Evolutionary conservation across 2,888 invertebrate species (phyloP).

Genomic region (Lobophora halterata): DNA sequence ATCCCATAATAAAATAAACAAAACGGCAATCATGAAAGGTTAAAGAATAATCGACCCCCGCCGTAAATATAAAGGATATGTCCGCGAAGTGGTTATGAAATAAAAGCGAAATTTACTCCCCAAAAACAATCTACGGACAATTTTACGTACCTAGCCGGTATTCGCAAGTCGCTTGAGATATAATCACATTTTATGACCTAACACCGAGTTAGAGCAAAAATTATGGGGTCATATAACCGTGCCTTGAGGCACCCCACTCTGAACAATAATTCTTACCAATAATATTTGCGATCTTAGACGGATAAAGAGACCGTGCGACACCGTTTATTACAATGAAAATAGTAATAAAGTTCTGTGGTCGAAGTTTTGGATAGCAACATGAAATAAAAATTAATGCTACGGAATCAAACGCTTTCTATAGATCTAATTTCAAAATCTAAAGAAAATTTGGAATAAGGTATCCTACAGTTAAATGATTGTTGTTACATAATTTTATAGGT

Average conservation of each 20-base stretch:
- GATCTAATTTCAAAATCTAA: background rate
- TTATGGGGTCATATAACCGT: conserved; percentile 65
- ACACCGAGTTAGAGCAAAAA: conserved; percentile 78
- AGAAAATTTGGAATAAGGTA: conserved; percentile 2
- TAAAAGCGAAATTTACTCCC: conserved; percentile 58
- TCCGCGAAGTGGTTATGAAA: conserved; percentile 53
- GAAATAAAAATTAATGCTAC: conserved; percentile 1
- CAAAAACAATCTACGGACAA: conserved; percentile 67
- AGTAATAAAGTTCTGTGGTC: conserved; percentile 25
- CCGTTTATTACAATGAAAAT: conserved; percentile 49
- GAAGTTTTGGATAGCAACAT: conserved; percentile 4
- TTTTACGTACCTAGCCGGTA: conserved; percentile 65
- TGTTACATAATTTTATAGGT: conserved; percentile 24
- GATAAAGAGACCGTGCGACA: conserved; percentile 60
- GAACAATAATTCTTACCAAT: conserved; percentile 68
- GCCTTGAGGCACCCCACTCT: conserved; percentile 72
- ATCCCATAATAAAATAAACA: conserved; percentile 36
- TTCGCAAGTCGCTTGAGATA: conserved; percentile 73
- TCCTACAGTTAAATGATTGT: conserved; percentile 25
- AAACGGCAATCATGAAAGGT: conserved; percentile 34
- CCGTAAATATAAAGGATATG: conserved; percentile 38
- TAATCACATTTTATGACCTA: conserved; percentile 77
- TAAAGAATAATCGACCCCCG: conserved; percentile 33
- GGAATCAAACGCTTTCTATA: conserved; percentile 1
- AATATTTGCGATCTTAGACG: conserved; percentile 66